Conservation (phyloP, 1,140 invertebrate species). For the Leptinotarsa texana region DNA sequence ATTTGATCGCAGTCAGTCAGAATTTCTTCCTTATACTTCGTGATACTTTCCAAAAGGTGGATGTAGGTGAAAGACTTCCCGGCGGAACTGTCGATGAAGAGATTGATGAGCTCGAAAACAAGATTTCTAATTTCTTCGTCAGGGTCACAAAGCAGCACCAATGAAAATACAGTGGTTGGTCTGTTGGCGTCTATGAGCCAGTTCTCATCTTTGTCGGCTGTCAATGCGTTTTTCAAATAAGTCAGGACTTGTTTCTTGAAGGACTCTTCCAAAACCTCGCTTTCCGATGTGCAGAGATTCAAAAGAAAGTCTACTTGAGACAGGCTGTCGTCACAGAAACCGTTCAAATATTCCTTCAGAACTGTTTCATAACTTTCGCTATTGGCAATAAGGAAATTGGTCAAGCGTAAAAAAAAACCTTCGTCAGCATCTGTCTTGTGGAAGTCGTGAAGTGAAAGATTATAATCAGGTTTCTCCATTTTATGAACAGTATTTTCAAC, state of each 20-base stretch:
- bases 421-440: neutral
- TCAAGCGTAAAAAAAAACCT: neutral
- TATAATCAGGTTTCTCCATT: slow-evolving; percentile 26
- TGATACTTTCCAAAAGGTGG: slow-evolving; percentile 33
- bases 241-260: slow-evolving; percentile 23
- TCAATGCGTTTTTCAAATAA: slow-evolving; percentile 13
- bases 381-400: slow-evolving; percentile 12
- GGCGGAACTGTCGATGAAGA: slow-evolving; percentile 18
- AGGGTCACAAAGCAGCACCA: slow-evolving; percentile 57
- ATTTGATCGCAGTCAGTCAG: slow-evolving; percentile 66
- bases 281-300: slow-evolving; percentile 37
- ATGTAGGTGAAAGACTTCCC: slow-evolving; percentile 25
- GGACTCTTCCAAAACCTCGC: neutral
- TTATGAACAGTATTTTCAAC: slow-evolving; percentile 41
- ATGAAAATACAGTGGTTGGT: slow-evolving; percentile 50
- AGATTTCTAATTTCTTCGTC: slow-evolving; percentile 55
- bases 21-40: slow-evolving; percentile 59
- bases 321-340: slow-evolving; percentile 15
- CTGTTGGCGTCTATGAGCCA: slow-evolving; percentile 19
- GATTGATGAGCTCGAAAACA: slow-evolving; percentile 53
- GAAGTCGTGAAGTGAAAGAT: slow-evolving; percentile 35
- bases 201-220: slow-evolving; percentile 8
- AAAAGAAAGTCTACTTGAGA: slow-evolving; percentile 40
- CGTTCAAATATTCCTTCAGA: slow-evolving; percentile 16
- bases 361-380: slow-evolving; percentile 14